Base-by-base conservation (phyloP, 2,113 vertebrate species). In the Rhea pennata region DNA sequence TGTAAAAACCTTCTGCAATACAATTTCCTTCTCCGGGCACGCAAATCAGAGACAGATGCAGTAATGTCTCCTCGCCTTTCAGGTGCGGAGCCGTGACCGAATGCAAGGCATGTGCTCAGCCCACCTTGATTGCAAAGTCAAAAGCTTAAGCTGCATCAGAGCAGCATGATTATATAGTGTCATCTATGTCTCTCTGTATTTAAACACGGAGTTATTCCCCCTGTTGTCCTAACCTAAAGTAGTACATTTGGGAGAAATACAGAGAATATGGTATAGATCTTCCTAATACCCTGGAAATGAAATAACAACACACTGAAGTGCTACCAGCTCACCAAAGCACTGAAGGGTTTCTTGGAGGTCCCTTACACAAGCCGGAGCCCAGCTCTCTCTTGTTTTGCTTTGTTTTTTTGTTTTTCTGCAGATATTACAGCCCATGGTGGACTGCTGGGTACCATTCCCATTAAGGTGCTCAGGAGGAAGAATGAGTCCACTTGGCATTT, bases 21-120 rank as follows among this genome's bases (percentile, higher is more conserved):
- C 62, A 79, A 93, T 91, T 91, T 89, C 93, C 93, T 91, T 84
- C 64, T 69, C 0, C 2, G 81, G 81, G 56, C 83, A 86, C 11
- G 3, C 59, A 92, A 72, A 96, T 93, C 70, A 84, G 66, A 67
- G 27, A 11, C 91, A 95, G 93, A 91, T 82, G 74, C n/a, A 87
- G 81, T n/a, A 69, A 82, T 0, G 1, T 79, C 91, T 93, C 77
- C 61, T 91, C 4, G 5, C 75, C 65, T 96, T 90, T 87, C 78
- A 92, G 91, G 61, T 92, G 85, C 23, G 73, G 90, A 71, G 90
- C 40, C 2, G 1, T 1, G 4, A 59, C 61, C 40, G 56, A 50
- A n/a, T n/a, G 21, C 46, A 76, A 48, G 0, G 11, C 6, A 3
- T 72, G 46, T 20, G 56, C 5, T 1, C 1, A 76, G 81, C 44